These are phyloP conservation scores for Oncopodura yosiiana DNA, from an alignment of 1,140 invertebrate species.

Conservation along the genomic window DNA sequence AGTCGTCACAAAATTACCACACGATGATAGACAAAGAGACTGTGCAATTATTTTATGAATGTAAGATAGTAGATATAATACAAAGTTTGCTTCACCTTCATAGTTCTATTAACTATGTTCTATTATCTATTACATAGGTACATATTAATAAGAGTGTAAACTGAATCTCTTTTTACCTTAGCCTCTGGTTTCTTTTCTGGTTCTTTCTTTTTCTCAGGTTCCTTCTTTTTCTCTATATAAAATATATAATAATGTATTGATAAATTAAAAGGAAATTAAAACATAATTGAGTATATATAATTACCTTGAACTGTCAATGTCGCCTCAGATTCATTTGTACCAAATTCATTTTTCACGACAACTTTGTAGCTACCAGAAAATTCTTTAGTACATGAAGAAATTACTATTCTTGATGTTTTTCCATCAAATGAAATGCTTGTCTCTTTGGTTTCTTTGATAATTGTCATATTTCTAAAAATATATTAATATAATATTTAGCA, in stretches of 20 bases:
- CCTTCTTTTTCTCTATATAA: constrained; percentile 42
- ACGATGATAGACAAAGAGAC: too few relatives aligned
- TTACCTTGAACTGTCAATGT: constrained; percentile 57
- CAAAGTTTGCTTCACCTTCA: too few relatives aligned
- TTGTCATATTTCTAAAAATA: constrained; percentile 51
- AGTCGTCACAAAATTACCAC: too few relatives aligned
- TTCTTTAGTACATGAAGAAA: constrained; percentile 57
- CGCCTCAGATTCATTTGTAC: constrained; percentile 68
- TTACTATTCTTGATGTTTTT: constrained; percentile 61
- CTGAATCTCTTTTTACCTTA: too few relatives aligned
- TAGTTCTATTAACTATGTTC: too few relatives aligned
- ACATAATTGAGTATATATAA: constrained; percentile 3
- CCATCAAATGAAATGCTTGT: constrained; percentile 68
- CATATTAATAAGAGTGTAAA: too few relatives aligned
- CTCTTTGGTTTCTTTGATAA: constrained; percentile 58
- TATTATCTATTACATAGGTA: too few relatives aligned
- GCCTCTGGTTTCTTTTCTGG: constrained; percentile 22
- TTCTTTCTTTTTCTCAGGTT: constrained; percentile 22
- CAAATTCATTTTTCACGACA: constrained; percentile 68
- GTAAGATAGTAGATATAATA: too few relatives aligned
- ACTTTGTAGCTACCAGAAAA: constrained; percentile 66
- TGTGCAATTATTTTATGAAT: too few relatives aligned
- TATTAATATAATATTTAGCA: too few relatives aligned
- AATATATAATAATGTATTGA: background rate
- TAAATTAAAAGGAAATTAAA: constrained; percentile 28